Base-by-base conservation (phyloP, 1,140 invertebrate species). In the Eufriesea mexicana region DNA sequence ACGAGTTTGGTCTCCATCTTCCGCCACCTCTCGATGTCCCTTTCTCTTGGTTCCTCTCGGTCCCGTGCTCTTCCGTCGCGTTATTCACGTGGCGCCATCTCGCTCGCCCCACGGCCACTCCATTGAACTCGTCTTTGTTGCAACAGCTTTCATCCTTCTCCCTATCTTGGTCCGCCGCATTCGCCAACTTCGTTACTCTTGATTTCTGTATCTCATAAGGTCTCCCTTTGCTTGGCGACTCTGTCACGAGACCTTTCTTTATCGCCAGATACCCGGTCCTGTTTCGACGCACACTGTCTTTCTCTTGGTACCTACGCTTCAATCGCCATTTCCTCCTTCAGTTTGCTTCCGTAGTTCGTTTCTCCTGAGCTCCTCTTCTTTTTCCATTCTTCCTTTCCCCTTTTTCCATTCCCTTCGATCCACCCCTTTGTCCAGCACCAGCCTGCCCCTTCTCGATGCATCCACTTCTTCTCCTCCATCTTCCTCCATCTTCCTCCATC, bases 171-270 rank as follows among this genome's bases (percentile, higher is more conserved):
- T 61, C 49, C 57, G 35, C 42, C 18, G 45, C 45, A 5, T 12
- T 45, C 51, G 16, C 9, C 35, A 16, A n/a, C 51, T 54, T 49
- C 72, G 59, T 45, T 55, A 61, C 79, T 81, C 61, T 47, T 64
- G 25, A 72, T 80, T 73, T 54, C 68, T 75, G n/a, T 35, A 16
- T 25, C 25, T 25, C 16, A 9, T 49, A 49, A 73, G 28, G 71
- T 75, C 28, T 67, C 42, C 35, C 72, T 64, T 45, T 74, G 57
- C 54, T n/a, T 23, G n/a, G 1, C 45, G 25, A 66, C 67, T 45
- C 42, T 61, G n/a, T n/a, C 66, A 1, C 66, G 6, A 20, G 72
- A 73, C 28, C n/a, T 80, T 54, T 42, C 72, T 75, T 75, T 35
- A 49, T 62, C 23, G 23, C 47, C 55, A 23, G n/a, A 74, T 61